phyloP scores from a whole-genome alignment of 2,888 invertebrate species.

The Nomada flava region DNA sequence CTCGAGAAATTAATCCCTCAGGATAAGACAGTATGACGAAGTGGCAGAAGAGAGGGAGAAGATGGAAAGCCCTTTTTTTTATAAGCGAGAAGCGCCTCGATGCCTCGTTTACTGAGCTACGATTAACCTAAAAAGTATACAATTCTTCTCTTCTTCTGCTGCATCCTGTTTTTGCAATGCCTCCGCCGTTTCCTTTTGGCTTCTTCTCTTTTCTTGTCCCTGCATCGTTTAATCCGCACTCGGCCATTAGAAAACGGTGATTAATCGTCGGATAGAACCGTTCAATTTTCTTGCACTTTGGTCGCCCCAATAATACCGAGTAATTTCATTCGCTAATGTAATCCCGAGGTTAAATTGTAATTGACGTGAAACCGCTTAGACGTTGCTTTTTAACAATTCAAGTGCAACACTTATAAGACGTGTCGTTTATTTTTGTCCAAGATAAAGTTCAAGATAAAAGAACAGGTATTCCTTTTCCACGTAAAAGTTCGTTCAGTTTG shows the following conservation, averaged over 20 bases:
- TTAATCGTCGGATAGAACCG: background rate
- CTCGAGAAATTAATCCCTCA: conserved; percentile 77
- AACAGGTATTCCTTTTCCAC: background rate
- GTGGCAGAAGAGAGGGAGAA: conserved; percentile 49
- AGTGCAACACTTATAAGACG: too few relatives aligned
- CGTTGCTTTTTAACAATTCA: too few relatives aligned
- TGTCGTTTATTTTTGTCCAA: too few relatives aligned
- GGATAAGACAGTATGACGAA: conserved; percentile 75
- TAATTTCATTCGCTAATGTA: too few relatives aligned
- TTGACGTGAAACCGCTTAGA: too few relatives aligned
- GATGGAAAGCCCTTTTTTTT: conserved; percentile 66
- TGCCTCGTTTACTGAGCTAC: conserved; percentile 76
- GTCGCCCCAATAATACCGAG: too few relatives aligned
- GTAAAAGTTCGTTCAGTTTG: background rate
- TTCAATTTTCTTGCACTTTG: background rate
- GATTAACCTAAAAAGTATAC: conserved; percentile 78
- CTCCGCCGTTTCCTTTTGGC: background rate
- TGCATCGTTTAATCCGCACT: background rate
- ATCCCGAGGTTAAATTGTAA: too few relatives aligned
- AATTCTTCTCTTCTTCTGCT: conserved; percentile 49
- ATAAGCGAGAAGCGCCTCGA: conserved; percentile 70
- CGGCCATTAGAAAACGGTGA: background rate
- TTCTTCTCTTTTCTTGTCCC: conserved; percentile 2
- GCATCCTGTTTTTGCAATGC: conserved; percentile 14
- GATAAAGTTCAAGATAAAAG: too few relatives aligned